Conservation (phyloP, 2,888 invertebrate species). For the Furcula furcula region DNA sequence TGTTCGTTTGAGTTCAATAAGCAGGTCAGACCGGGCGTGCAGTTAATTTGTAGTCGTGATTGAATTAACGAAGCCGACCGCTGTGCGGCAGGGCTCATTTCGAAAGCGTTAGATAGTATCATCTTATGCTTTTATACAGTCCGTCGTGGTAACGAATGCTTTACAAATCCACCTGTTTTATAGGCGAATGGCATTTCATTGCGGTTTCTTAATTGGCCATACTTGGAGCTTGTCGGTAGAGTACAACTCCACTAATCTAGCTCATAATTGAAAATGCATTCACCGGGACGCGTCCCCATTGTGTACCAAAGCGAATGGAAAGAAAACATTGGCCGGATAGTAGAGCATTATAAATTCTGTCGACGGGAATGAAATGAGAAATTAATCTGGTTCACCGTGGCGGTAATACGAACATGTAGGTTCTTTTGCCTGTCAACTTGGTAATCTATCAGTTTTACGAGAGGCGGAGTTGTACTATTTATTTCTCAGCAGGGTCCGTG, state of each 20-base stretch:
- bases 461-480: conserved; percentile 40
- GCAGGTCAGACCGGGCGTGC: conserved; percentile 37
- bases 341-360: conserved; percentile 42
- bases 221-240: conserved; percentile 21
- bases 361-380: conserved; percentile 39
- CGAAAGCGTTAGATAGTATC: conserved; percentile 55
- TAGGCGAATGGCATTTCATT: conserved; percentile 6
- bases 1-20: too few species aligned
- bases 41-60: conserved; percentile 67
- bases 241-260: conserved; percentile 20
- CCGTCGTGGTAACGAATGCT: conserved; percentile 33
- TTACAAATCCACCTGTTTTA: conserved; percentile 6
- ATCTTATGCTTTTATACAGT: conserved; percentile 38
- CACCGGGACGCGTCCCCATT: conserved; percentile 31
- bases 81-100: conserved; percentile 49
- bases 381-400: conserved; percentile 40
- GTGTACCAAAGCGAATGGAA: conserved; percentile 40
- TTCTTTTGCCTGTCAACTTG: conserved; percentile 39
- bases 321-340: conserved; percentile 41
- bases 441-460: conserved; percentile 31
- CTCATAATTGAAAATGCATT: conserved; percentile 36
- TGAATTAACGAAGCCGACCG: conserved; percentile 60
- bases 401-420: conserved; percentile 28
- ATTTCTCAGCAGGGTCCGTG: conserved; percentile 56
- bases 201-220: conserved; percentile 16